These are phyloP conservation scores for Buphagus erythrorhynchus DNA, from an alignment of 2,797 vertebrate genomes.

Conservation along the genomic window DNA sequence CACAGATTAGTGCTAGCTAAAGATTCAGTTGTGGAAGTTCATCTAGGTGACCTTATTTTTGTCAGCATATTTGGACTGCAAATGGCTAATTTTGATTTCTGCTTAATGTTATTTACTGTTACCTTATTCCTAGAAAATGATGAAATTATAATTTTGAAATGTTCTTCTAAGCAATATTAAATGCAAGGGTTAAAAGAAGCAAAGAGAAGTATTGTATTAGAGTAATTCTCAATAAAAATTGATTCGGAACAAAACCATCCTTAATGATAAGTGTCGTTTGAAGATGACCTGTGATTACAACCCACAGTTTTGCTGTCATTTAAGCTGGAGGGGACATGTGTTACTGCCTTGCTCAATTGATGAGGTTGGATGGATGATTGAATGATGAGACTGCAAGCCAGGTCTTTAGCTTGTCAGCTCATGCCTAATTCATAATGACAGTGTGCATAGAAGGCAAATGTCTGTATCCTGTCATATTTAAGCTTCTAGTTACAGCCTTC, in stretches of 20 bases:
- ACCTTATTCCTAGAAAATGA: neutral
- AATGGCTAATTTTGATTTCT: neutral
- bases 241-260: conserved; percentile 24
- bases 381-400: conserved; percentile 56
- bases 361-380: conserved; percentile 66
- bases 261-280: conserved; percentile 61
- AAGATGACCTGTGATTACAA: conserved; percentile 72
- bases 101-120: neutral
- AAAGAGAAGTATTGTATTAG: neutral
- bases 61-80: neutral
- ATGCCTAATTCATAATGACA: conserved; percentile 53
- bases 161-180: neutral
- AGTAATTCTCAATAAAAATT: conserved; percentile 31
- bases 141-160: neutral
- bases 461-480: conserved; percentile 55
- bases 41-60: neutral
- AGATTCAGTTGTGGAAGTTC: neutral
- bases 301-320: conserved; percentile 71
- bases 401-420: conserved; percentile 57
- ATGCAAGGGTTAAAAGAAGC: neutral
- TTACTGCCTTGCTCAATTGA: conserved; percentile 68
- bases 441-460: conserved; percentile 53
- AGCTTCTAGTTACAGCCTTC: conserved; percentile 33
- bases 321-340: conserved; percentile 70
- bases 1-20: neutral